Percentiles rank a stretch among this genome's conserved stretches.
Evolutionary conservation across 2,113 vertebrate genomes (phyloP).

Genomic region (Azemiops feae): DNA sequence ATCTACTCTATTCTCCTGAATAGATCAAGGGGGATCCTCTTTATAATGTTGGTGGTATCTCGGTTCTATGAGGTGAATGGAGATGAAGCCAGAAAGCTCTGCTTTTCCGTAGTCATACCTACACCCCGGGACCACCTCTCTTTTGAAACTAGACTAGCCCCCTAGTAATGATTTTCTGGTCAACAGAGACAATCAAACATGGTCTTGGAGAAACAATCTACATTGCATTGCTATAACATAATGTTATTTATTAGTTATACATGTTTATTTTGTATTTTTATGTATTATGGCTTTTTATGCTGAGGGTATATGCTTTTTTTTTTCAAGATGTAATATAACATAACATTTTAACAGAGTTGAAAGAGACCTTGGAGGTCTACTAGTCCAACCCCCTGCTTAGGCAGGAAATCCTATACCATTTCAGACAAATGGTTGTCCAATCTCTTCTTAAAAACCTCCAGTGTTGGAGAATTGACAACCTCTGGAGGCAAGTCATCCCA

Average conservation of each 20-base stretch:
- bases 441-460: too few relatives aligned
- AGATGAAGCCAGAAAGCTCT: neutral
- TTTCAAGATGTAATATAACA: too few relatives aligned
- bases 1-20: neutral
- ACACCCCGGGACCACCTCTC: neutral
- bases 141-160: neutral
- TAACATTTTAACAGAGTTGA: too few relatives aligned
- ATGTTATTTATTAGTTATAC: neutral
- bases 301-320: neutral
- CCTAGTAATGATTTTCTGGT: neutral
- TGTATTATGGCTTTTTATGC: neutral
- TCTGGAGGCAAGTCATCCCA: too few relatives aligned
- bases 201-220: neutral
- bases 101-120: neutral
- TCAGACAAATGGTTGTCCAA: too few relatives aligned
- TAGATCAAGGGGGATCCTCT: neutral
- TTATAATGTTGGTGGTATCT: neutral
- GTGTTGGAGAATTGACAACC: too few relatives aligned
- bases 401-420: too few relatives aligned
- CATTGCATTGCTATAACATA: neutral
- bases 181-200: neutral
- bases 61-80: neutral
- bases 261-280: neutral
- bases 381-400: too few relatives aligned
- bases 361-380: too few relatives aligned